Conservation (phyloP, 2,888 invertebrate genomes). For the Ophion costatus region DNA sequence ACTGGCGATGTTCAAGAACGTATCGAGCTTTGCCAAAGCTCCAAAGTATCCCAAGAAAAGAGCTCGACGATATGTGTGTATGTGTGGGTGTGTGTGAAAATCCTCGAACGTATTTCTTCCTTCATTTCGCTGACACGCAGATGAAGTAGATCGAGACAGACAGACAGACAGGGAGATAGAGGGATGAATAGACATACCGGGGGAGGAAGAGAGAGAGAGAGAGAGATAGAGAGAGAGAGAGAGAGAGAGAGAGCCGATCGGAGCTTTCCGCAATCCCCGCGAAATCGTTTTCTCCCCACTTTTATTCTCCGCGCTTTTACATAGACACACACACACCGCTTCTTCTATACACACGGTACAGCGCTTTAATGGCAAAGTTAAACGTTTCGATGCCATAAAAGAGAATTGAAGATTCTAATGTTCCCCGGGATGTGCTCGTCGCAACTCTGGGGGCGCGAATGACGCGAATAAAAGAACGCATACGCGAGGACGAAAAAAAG, state of each 20-base stretch:
- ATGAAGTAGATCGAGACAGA: conserved; percentile 12
- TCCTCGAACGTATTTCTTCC: conserved; percentile 18
- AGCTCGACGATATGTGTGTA: neutral
- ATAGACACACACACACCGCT: conserved; percentile 10
- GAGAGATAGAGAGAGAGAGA: neutral
- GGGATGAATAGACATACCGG: too few species aligned
- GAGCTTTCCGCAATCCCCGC: conserved; percentile 63
- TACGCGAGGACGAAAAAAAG: conserved; percentile 17
- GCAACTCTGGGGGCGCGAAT: neutral
- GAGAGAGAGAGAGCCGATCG: conserved; percentile 26
- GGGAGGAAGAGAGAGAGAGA: neutral
- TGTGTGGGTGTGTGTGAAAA: neutral
- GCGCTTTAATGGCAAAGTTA: conserved; percentile 70
- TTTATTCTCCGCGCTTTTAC: conserved; percentile 51
- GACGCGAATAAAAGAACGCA: neutral
- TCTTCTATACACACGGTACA: neutral
- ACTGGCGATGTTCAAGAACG: neutral
- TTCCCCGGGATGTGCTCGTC: conserved; percentile 37
- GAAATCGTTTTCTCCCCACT: conserved; percentile 68
- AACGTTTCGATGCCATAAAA: conserved; percentile 68
- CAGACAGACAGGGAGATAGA: neutral
- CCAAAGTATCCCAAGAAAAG: neutral
- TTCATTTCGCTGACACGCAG: conserved; percentile 27
- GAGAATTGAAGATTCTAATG: conserved; percentile 71
- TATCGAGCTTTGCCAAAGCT: neutral